Conservation (phyloP, 2,797 vertebrate genomes). For the Acipenser oxyrinchus region DNA sequence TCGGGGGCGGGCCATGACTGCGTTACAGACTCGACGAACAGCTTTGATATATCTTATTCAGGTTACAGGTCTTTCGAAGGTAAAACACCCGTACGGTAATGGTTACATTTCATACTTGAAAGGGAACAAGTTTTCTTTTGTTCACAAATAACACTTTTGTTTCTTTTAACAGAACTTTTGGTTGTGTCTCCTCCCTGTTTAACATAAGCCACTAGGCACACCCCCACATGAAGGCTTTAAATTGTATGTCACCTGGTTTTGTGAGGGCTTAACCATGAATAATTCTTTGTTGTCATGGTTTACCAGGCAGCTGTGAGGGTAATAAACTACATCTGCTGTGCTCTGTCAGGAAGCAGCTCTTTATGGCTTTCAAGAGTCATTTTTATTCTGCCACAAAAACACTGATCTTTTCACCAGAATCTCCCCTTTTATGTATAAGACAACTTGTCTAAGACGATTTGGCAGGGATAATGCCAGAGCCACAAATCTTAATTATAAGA, state of each 20-base stretch:
- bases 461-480: slow-evolving; percentile 24
- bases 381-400: slow-evolving; percentile 18
- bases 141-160: no score
- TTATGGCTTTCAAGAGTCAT: slow-evolving; percentile 26
- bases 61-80: no score
- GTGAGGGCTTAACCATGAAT: slow-evolving; percentile 23
- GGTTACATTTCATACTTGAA: no score
- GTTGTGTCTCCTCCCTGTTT: slow-evolving; percentile 12
- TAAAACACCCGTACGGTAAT: no score
- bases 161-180: not conserved
- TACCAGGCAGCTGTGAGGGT: slow-evolving; percentile 32
- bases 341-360: slow-evolving; percentile 33
- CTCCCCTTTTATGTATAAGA: slow-evolving; percentile 4
- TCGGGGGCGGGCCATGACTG: no score
- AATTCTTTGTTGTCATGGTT: not conserved
- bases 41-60: no score
- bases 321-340: slow-evolving; percentile 20
- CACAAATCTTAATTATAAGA: slow-evolving; percentile 35
- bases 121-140: no score
- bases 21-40: no score
- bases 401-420: slow-evolving; percentile 8
- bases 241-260: slow-evolving; percentile 7
- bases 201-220: slow-evolving; percentile 14
- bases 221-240: not conserved
- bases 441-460: slow-evolving; percentile 16